Percentiles rank a stretch among this genome's conserved stretches.
phyloP scores from a whole-genome alignment of 2,888 invertebrate genomes.

The Ochropacha duplaris region DNA sequence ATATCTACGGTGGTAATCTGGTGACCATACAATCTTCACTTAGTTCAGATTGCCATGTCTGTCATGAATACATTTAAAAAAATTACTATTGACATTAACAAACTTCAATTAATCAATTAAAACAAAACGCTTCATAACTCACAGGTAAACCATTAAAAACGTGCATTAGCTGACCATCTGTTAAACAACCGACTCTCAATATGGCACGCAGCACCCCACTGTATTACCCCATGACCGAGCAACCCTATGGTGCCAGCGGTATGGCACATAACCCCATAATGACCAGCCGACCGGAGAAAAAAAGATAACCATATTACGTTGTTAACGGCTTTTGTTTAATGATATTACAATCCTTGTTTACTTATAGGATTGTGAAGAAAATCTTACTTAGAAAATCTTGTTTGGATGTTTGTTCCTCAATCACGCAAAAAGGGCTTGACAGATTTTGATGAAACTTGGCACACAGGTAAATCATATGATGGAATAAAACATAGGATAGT shows the following conservation, averaged over 20 bases:
- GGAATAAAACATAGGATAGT: too few relatives aligned
- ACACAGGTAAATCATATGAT: too few relatives aligned
- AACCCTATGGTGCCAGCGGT: background rate
- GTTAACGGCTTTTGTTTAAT: slow-evolving; percentile 5
- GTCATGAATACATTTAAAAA: too few relatives aligned
- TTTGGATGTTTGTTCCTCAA: too few relatives aligned
- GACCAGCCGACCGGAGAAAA: slow-evolving; percentile 18
- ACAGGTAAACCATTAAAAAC: slow-evolving; percentile 1
- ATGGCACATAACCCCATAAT: slow-evolving; percentile 12
- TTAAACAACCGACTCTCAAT: slow-evolving; percentile 52
- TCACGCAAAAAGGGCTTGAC: too few relatives aligned
- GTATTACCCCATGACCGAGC: slow-evolving; percentile 8
- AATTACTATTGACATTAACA: too few relatives aligned
- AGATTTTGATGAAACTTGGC: too few relatives aligned
- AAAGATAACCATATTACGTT: slow-evolving; percentile 6
- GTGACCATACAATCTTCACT: too few relatives aligned
- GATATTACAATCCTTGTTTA: background rate
- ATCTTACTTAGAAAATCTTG: too few relatives aligned
- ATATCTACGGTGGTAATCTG: too few relatives aligned
- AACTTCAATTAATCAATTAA: background rate
- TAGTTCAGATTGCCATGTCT: too few relatives aligned
- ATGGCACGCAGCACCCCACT: slow-evolving; percentile 42
- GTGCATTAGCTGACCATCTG: background rate
- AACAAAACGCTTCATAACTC: background rate
- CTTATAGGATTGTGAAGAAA: too few relatives aligned